A percentile compares a stretch with the other conserved stretches of the same genome.
Evolutionary conservation across 2,113 vertebrate genomes (phyloP).

Genomic region (Phrynosoma blainvillii): DNA sequence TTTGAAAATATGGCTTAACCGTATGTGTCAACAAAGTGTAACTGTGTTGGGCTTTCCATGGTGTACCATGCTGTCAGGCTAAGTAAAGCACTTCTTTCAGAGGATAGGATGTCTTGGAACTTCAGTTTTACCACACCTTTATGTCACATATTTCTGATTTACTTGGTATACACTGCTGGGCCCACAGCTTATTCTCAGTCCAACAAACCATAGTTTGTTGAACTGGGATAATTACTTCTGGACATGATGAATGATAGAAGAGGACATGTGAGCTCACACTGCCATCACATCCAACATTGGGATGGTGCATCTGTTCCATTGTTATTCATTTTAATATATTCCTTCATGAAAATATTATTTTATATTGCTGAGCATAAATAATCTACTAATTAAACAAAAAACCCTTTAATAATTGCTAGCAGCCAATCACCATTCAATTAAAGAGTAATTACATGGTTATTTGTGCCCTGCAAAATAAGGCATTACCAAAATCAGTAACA

Average conservation of each 20-base stretch:
- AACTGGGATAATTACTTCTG: neutral
- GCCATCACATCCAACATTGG: neutral
- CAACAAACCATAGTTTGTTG: neutral
- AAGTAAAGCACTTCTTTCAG: too few relatives aligned
- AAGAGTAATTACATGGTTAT: conserved; percentile 81
- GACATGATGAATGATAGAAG: neutral
- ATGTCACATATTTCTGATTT: too few relatives aligned
- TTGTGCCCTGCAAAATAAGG: conserved; percentile 77
- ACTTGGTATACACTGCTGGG: too few relatives aligned
- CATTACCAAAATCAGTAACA: conserved; percentile 75
- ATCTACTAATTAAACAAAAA: conserved; percentile 74
- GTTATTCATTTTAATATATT: neutral
- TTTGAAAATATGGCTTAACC: too few relatives aligned
- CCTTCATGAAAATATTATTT: conserved; percentile 55
- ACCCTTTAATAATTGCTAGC: conserved; percentile 76
- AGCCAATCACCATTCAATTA: conserved; percentile 82
- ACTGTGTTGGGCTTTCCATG: too few relatives aligned
- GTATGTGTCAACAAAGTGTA: too few relatives aligned
- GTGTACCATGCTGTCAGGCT: too few relatives aligned
- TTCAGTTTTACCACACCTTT: too few relatives aligned
- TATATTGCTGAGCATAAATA: conserved; percentile 74
- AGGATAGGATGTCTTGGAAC: too few relatives aligned
- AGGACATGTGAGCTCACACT: too few relatives aligned
- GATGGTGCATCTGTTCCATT: neutral
- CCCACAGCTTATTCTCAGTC: neutral